Base-by-base conservation (phyloP, 2,888 invertebrate species). In the Tineola bisselliella region DNA sequence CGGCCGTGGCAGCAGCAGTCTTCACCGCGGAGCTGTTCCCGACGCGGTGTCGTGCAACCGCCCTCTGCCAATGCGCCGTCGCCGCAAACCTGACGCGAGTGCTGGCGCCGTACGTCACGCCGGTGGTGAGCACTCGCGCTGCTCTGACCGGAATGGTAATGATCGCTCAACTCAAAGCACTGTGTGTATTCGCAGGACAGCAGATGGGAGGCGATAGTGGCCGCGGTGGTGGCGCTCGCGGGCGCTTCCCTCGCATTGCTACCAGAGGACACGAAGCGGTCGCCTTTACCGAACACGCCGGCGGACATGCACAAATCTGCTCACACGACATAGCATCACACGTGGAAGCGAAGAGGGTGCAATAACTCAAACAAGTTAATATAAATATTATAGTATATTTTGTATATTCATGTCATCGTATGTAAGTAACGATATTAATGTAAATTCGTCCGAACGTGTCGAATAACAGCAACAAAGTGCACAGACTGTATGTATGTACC, bases 11-110 rank as follows among this genome's bases (percentile, higher is more conserved):
- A 70, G 88, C 25, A 4, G 25, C 54, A 25, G 88, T 92, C 70
- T 91, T 89, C 74, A 91, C 92, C 43, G 88, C 91, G 44, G 93
- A 93, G 78, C 82, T 93, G 76, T 93, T 92, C 75, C 93, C 93
- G 10, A 93, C 93, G 57, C 84, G 82, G 63, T 78, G 89, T 60
- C 88, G 93, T 61, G 90, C 90, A 69, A 90, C 91, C 15, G 84
- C 91, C 65, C 83, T 93, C 58, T 90, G 91, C 4, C 87, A 90
- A 59, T 91, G 91, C 75, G 91, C 92, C 58, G 91, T 92, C 82
- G 87, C 91, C 93, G 92, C 52, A 86, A 92, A 12, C 66, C 92
- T 62, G 93, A 93, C 12, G 91, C 91, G 13, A 89, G 92, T 72
- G 74, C 91, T 61, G 92, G 93, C 30, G 4, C 92, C 93, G 43